These are phyloP conservation scores for Cepaea nemoralis DNA, from an alignment of 1,140 invertebrate genomes.

Conservation along the genomic window DNA sequence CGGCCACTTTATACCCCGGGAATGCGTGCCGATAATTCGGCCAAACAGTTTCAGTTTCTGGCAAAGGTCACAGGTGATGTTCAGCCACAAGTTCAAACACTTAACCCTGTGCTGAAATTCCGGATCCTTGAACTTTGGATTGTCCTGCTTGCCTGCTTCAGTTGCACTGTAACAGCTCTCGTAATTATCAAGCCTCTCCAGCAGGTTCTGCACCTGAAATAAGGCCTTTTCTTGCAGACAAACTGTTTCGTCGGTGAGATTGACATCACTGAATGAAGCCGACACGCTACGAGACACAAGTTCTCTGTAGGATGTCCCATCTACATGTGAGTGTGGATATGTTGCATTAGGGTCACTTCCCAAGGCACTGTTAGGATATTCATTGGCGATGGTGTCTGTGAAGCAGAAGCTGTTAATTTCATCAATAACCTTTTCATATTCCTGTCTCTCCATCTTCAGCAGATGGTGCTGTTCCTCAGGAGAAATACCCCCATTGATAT, in stretches of 20 bases:
- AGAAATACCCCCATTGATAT: slow-evolving; percentile 78
- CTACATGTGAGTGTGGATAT: not conserved
- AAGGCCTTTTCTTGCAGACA: slow-evolving; percentile 75
- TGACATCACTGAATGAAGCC: slow-evolving; percentile 52
- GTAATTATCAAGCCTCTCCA: slow-evolving; percentile 80
- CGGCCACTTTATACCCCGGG: slow-evolving; percentile 70
- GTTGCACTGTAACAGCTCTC: slow-evolving; percentile 87
- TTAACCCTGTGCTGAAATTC: slow-evolving; percentile 80
- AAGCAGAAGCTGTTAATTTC: slow-evolving; percentile 84
- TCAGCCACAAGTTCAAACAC: slow-evolving; percentile 90
- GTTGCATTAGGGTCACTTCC: not conserved
- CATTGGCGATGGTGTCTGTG: slow-evolving; percentile 42
- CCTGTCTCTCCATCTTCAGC: slow-evolving; percentile 81
- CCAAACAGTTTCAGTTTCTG: slow-evolving; percentile 85
- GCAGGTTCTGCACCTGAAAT: slow-evolving; percentile 80
- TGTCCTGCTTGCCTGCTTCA: slow-evolving; percentile 81
- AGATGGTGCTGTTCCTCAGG: slow-evolving; percentile 83
- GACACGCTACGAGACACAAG: slow-evolving; percentile 47
- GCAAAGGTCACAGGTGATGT: slow-evolving; percentile 86
- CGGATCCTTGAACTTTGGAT: slow-evolving; percentile 79
- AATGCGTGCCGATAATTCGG: slow-evolving; percentile 78
- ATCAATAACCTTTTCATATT: slow-evolving; percentile 79
- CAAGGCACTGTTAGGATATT: slow-evolving; percentile 30
- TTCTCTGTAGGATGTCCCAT: slow-evolving; percentile 1
- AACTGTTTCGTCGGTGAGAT: slow-evolving; percentile 52